Evolutionary conservation across 2,113 vertebrate genomes (phyloP).

Genomic region (Elaphurus davidianus): DNA sequence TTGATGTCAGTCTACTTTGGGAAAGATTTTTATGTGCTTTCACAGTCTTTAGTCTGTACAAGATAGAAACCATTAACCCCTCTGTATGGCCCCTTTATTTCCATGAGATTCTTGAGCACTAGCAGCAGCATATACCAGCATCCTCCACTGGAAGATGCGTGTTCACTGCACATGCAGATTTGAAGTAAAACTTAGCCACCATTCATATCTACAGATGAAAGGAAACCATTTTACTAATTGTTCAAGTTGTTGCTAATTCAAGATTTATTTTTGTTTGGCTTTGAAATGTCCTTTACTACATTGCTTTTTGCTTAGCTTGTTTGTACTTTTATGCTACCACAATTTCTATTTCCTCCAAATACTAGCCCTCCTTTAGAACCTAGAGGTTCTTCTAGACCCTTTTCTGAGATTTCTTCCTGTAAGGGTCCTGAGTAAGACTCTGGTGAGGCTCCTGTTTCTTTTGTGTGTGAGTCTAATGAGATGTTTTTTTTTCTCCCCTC

Average conservation of each 20-base stretch:
- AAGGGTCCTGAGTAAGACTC: neutral
- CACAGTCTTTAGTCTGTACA: neutral
- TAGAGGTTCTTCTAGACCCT: neutral
- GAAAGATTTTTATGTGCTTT: neutral
- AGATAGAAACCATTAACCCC: neutral
- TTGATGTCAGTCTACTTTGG: neutral
- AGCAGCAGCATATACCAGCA: neutral
- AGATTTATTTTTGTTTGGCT: neutral
- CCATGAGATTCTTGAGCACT: neutral
- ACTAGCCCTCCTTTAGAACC: neutral
- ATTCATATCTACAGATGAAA: neutral
- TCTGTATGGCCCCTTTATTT: neutral
- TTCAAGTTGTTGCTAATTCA: neutral
- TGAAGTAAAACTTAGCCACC: neutral
- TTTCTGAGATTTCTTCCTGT: neutral
- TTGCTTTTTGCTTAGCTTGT: neutral
- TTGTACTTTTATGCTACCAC: neutral
- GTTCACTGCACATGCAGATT: neutral
- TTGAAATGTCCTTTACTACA: neutral
- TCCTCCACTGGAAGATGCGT: neutral
- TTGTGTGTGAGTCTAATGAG: neutral
- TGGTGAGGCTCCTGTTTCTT: neutral
- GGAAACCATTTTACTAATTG: neutral
- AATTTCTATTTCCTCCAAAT: neutral
- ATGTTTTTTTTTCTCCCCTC: neutral